Evolutionary conservation across 2,888 invertebrate species (phyloP).

Genomic region (Acanthosepion pharaonis): DNA sequence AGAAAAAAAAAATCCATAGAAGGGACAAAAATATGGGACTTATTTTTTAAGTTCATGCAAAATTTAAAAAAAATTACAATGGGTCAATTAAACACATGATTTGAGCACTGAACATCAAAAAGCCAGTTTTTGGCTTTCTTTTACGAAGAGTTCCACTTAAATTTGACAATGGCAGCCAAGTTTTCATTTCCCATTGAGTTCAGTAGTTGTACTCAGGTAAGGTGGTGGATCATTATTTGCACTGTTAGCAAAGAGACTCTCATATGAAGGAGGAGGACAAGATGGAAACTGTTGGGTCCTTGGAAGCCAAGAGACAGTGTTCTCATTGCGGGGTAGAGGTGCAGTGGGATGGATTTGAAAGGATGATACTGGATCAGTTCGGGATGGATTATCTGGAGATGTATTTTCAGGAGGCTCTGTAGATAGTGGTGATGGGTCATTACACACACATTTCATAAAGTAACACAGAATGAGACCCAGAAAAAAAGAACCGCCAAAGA

Average conservation of each 20-base stretch:
- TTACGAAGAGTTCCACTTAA: not conserved
- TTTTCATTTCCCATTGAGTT: not conserved
- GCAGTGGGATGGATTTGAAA: not conserved
- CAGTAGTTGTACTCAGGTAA: not conserved
- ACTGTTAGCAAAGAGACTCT: not conserved
- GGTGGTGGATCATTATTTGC: not conserved
- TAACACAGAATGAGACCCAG: not conserved
- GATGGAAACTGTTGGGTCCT: not conserved
- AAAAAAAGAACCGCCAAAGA: not conserved
- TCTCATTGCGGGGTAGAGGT: not conserved
- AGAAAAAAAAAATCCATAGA: not conserved
- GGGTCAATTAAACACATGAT: not conserved
- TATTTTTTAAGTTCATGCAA: not conserved
- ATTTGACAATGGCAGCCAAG: not conserved
- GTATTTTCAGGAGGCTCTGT: not conserved
- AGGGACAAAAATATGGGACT: not conserved
- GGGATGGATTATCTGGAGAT: too few relatives aligned
- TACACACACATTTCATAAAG: not conserved
- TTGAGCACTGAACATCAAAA: not conserved
- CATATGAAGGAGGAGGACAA: not conserved
- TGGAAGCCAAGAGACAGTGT: not conserved
- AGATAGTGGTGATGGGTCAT: not conserved
- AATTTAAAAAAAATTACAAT: not conserved
- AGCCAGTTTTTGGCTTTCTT: not conserved
- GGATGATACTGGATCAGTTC: not conserved